Base-by-base conservation (phyloP, 2,113 vertebrate genomes). In the Carassius gibelio region DNA sequence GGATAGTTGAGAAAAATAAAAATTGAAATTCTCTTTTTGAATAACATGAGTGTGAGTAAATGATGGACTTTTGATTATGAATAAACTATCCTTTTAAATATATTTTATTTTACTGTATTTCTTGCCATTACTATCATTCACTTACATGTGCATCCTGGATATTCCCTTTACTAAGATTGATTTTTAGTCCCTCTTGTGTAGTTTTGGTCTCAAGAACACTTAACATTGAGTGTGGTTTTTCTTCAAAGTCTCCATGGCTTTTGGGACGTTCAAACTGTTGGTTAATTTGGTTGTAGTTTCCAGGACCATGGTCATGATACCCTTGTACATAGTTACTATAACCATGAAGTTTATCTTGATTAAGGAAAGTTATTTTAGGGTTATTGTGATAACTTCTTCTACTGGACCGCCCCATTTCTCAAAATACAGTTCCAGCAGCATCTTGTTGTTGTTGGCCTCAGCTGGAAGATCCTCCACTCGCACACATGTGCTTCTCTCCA, bases 401-500 rank as follows among this genome's bases (percentile, higher is more conserved):
- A 94, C 86, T 1, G 86, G 90, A 0, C 91, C 92, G 0, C 71
- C 45, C 9, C 45, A 48, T 48, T 48, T 48, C 45, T 48, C 45
- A 48, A 48, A 48, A 48, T 48, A 10, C 9, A 48, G 45, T 48
- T 48, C 45, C 45, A 48, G 8, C 45, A 48, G 45, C 9, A 48
- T 48, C 45, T 88, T 82, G 7, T 86, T 4, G 4, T 88, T 83
- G 7, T 85, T 4, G 6, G 88, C 89, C 36, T 89, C 82, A 11
- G 89, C 86, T 48, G 45, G 45, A 48, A 48, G 45, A 48, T 48
- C 2, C 45, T 48, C 45, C 45, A 48, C 45, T 2, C 92, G 90
- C 84, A 98, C 21, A 45, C 87, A 93, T 61, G 75, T 93, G 15
- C 94, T 94, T 48, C 34, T 75, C 89, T 96, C 95, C 85, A 99